Base-by-base conservation (phyloP, 2,113 vertebrate genomes). In the Heptranchias perlo region DNA sequence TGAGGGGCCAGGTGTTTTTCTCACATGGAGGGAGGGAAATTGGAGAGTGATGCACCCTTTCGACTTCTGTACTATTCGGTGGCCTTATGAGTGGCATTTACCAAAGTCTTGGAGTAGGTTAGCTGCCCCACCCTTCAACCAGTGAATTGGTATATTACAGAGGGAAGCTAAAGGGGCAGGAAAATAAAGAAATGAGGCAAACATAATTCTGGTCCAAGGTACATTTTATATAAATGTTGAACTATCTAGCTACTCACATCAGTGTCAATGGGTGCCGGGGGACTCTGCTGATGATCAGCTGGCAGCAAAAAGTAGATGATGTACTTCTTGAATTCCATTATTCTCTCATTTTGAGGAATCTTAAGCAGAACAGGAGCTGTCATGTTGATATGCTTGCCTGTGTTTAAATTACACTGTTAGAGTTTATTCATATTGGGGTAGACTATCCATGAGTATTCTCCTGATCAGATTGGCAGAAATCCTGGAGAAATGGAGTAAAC, bases 271-370 rank as follows among this genome's bases (percentile, higher is more conserved):
- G 98, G 97, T 31, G 76, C 65, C 0, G 97, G 97, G 28, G 98
- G 97, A 2, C 96, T 95, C 0, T 4, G 4, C 96, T 98, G 97
- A 96, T 96, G 95, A 47, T 96, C 96, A 8, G 95, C 49, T 2
- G 98, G 97, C 84, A 98, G 96, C 96, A 98, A 61, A 96, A 98
- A 98, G 96, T 97, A 97, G 96, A 98, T 82, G 0, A 94, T 97
- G 94, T 96, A 98, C 0, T 10, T 61, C 0, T 78, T 39, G 0
- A 0, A 65, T 78, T 96, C 6, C 96, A 64, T 97, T 23, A 96
- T 86, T 0, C 0, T 52, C 25, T 28, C 96, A 87, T 97, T 97
- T 96, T 98, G 97, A 7, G 96, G n/a, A 0, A 97, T 95, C 96
- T 97, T 97, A 13, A 97, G 31, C 13, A 97, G 0, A 52, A 98